A percentile compares a stretch with the other conserved stretches of the same genome.
Conservation (phyloP, 2,113 vertebrate genomes). For the Microcebus jonahi region DNA sequence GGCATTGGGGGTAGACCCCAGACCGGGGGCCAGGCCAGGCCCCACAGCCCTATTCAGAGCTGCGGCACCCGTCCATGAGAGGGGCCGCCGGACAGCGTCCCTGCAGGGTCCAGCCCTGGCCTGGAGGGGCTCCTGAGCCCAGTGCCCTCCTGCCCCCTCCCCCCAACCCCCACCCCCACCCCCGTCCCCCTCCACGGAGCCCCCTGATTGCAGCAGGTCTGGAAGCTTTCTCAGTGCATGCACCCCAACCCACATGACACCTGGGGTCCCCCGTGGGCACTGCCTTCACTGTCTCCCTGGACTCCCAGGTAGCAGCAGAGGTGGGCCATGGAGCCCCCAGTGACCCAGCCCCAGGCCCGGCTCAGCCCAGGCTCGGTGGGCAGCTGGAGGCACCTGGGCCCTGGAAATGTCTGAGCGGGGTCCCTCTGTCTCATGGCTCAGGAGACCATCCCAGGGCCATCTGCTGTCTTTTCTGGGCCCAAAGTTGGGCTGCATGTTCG, state of each 20-base stretch:
- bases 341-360: not conserved
- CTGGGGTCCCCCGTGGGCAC: not conserved
- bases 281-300: not conserved
- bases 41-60: not conserved
- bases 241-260: rapidly evolving
- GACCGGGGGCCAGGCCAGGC: not conserved
- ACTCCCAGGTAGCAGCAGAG: not conserved
- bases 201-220: not conserved
- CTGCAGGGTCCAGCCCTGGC: not conserved
- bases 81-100: not conserved
- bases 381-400: not conserved
- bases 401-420: not conserved
- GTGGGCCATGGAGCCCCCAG: not conserved
- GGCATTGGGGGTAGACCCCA: not conserved
- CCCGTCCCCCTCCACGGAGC: not conserved
- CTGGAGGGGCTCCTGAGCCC: not conserved
- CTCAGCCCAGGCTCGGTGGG: not conserved
- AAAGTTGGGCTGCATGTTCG: not conserved
- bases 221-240: not conserved
- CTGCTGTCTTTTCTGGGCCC: not conserved
- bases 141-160: rapidly evolving
- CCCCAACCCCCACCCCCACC: not conserved
- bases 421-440: not conserved
- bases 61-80: rapidly evolving
- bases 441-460: not conserved